Base-by-base conservation (phyloP, 2,888 invertebrate species). In the Macaria liturata region DNA sequence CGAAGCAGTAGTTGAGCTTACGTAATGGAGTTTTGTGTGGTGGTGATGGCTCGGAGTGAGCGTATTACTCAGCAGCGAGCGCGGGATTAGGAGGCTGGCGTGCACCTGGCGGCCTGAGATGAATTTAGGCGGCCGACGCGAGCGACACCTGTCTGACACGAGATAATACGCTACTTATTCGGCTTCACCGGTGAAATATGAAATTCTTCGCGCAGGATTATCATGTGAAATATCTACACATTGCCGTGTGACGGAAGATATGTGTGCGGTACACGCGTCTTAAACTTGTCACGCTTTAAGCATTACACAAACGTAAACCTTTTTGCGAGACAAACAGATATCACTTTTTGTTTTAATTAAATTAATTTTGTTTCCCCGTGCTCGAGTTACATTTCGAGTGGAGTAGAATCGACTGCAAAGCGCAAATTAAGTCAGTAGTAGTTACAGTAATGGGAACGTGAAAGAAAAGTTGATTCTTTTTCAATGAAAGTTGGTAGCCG, bases 101-200 rank as follows among this genome's bases (percentile, higher is more conserved):
- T 84, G 81, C 86, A 86, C 83, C 88, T 86, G 87, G 79, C 74
- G 71, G 75, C 78, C 70, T 75, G 78, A 85, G 86, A 88, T 84
- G 88, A 85, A 88, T 88, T 85, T 85, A 83, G 81, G 75, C 75
- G 76, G 79, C 74, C 80, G 83, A 80, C 81, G 78, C 75, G 73
- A 83, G 85, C 83, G 88, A 88, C 88, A 89, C 85, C 88, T 89
- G 88, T 88, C 88, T 85, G 78, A 80, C 80, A 77, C 75, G 79
- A 85, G 83, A 85, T 85, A 86, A 86, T 84, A 84, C 83, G 82
- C 82, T 85, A 83, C 86, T 86, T 86, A 86, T 86, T 82, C 77
- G 80, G 75, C 76, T 86, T 81, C 76, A 77, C 74, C 76, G 78
- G 84, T 86, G 84, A 88, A 86, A 89, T 89, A 88, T 88, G 86